phyloP scores from a whole-genome alignment of 2,113 vertebrate genomes.

The Macroglossus sobrinus region DNA sequence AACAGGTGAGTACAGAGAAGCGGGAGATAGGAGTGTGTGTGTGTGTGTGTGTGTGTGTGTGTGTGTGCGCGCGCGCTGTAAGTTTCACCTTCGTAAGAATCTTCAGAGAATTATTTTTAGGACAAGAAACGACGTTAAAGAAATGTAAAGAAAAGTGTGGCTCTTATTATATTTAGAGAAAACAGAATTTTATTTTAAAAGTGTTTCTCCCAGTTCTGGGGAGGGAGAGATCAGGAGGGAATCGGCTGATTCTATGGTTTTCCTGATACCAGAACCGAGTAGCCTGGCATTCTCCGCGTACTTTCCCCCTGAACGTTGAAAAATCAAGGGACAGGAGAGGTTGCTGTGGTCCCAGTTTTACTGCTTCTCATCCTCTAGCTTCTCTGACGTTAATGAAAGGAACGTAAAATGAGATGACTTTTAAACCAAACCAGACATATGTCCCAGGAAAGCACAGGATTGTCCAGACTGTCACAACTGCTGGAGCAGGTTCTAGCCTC shows the following conservation, averaged over 20 bases:
- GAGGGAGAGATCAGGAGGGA: too few species aligned
- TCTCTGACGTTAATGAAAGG: background rate
- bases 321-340: too few species aligned
- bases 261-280: background rate
- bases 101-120: background rate
- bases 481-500: background rate
- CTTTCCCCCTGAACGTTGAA: background rate
- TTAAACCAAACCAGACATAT: background rate
- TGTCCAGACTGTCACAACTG: background rate
- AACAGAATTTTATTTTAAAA: background rate
- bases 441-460: background rate
- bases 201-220: background rate
- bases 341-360: background rate
- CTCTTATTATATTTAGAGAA: background rate
- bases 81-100: background rate
- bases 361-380: background rate
- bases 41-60: background rate
- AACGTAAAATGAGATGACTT: background rate
- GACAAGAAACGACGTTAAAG: background rate
- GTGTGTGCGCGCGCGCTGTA: background rate
- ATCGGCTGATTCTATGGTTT: background rate
- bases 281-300: background rate
- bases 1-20: background rate
- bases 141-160: background rate
- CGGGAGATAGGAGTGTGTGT: background rate